Evolutionary conservation across 1,140 invertebrate genomes (phyloP), one percentile per base, ranked within the genome.

Genomic region (Drosophila repleta): DNA sequence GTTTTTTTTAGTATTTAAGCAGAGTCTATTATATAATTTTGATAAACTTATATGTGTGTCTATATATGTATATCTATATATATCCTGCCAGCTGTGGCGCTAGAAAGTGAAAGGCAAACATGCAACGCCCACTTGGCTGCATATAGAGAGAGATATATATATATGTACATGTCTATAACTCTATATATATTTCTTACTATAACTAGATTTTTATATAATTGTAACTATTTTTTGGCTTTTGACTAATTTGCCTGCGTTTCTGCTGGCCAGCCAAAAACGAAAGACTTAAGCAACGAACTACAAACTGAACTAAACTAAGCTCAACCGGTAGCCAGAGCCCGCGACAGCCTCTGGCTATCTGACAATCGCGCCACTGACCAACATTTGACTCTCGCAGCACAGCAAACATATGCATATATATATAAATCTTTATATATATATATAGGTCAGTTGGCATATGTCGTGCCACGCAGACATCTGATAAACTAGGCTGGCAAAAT

Each of bases 121-220:
- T 76, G 78, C 78, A 87, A 87, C 82, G 82, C 82, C 82, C 82
- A 85, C 82, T 84, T 80, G 76, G 61, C 73, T 35, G 13, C 13
- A 35, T 20, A 56, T 41, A 56, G 46, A 21, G 46, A 58, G 2
- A 24, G 5, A n/a, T 17, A 48, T 24, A 21, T 13, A 48, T 2
- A 7, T 1, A 26, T 10, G 2, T 37, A 49, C 29, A 64, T 45
- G 21, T 43, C 32, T 17, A 29, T 29, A 8, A 29, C 48, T 65
- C 24, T 37, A 35, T 57, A 52, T 52, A 64, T 58, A 68, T 57
- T 45, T 57, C 37, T 57, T 32, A 49, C 48, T 72, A 58, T 73
- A 69, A 83, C 81, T 85, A 41, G 80, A 80, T 77, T 80, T 76
- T 85, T 85, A 85, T 80, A 80, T 85, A 85, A 85, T 85, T 84